Base-by-base conservation (phyloP, 1,140 invertebrate genomes). In the Drosophila virilis region DNA sequence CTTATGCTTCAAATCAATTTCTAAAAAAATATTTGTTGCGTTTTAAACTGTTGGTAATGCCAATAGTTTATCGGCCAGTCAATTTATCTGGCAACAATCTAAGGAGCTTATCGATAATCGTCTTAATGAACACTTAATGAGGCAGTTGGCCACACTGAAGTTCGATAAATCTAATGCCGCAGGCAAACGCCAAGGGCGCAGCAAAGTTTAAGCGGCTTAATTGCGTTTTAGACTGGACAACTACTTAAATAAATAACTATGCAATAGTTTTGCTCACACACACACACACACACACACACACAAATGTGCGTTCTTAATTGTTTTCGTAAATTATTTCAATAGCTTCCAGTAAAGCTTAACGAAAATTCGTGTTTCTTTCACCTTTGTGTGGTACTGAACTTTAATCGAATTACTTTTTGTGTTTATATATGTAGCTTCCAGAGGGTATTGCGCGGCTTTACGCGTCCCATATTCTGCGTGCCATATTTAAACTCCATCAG, bases 91-190 rank as follows among this genome's bases (percentile, higher is more conserved):
- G 42, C 33, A 64, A 40, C 59, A 57, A 64, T 45, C 57, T 37
- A 66, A 72, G 37, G 37, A 52, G 69, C 54, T 72, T 72, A 66
- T 66, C 37, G 52, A 67, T 71, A 65, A 57, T 55, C 61, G 51
- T 17, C n/a, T 22, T 57, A 28, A 57, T 65, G 64, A 65, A 42
- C 57, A 38, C 28, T 57, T 42, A 32, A 35, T 13, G 6, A 1
- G 1, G 1, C 52, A 37, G 33, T 4, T 58, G 43, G 52, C 43
- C 32, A 62, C 33, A 8, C 17, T 50, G 46, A 2, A 17, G n/a
- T 50, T 40, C n/a, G 17, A 8, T n/a, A 55, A 46, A 45, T 45
- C 22, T 10, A 55, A 32, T 9, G 15, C 42, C 15, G n/a, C n/a
- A 15, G 35, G 17, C 33, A 57, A 38, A 48, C 15, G 54, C 32